A percentile compares a stretch with the other conserved stretches of the same genome.
Conservation (phyloP, 2,888 invertebrate species). For the Thera obeliscata region DNA sequence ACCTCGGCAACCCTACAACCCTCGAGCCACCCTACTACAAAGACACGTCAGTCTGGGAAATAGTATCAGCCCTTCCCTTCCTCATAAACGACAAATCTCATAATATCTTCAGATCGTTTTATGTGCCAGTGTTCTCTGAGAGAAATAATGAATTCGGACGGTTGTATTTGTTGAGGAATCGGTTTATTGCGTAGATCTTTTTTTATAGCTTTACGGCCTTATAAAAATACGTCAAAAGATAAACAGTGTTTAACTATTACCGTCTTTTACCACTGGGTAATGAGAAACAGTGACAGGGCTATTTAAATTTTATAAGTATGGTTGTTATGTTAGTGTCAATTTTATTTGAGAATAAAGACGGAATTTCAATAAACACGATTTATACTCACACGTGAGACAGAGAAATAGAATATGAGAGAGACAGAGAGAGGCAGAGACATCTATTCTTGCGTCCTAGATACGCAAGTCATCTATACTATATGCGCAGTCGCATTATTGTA, state of each 20-base stretch:
- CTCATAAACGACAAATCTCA: slow-evolving; percentile 90
- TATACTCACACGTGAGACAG: too few species aligned
- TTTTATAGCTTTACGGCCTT: background rate
- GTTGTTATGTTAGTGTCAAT: too few species aligned
- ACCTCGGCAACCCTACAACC: slow-evolving; percentile 87
- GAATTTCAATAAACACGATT: too few species aligned
- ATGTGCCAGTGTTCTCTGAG: slow-evolving; percentile 90
- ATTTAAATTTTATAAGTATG: too few species aligned
- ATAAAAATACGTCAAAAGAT: background rate
- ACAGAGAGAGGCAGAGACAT: too few species aligned
- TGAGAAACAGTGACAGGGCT: too few species aligned
- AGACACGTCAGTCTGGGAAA: slow-evolving; percentile 88
- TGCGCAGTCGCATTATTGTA: too few species aligned
- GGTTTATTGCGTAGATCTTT: slow-evolving; percentile 43
- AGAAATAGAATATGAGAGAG: too few species aligned
- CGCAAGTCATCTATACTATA: too few species aligned
- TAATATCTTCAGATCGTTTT: slow-evolving; percentile 92
- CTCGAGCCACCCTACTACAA: slow-evolving; percentile 92
- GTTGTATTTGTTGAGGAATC: slow-evolving; percentile 88
- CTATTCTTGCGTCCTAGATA: too few species aligned
- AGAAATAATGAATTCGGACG: slow-evolving; percentile 88
- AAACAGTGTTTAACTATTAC: background rate
- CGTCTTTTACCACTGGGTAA: too few species aligned
- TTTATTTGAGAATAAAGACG: too few species aligned
- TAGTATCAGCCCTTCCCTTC: slow-evolving; percentile 89